These are phyloP conservation scores for Lepilemur ruficaudatus DNA, from an alignment of 2,797 vertebrate species.

Conservation along the genomic window DNA sequence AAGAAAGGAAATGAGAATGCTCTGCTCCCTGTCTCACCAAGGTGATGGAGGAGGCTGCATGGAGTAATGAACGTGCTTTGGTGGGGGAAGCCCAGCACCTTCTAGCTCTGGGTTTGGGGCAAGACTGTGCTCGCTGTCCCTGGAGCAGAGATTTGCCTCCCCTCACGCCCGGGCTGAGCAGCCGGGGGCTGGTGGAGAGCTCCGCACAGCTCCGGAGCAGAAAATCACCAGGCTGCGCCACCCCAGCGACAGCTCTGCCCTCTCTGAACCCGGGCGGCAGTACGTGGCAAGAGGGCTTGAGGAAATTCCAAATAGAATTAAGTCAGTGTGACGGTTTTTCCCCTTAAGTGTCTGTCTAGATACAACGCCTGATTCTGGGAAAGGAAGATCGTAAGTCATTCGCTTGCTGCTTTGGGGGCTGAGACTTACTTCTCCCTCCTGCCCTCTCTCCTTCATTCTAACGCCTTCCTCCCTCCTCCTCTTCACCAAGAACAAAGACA, in stretches of 20 bases:
- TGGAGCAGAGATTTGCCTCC: neutral
- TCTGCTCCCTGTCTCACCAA: neutral
- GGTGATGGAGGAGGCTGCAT: neutral
- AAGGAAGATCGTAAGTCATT: conserved; percentile 48
- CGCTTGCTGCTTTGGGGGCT: neutral
- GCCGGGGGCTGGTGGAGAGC: too few relatives aligned
- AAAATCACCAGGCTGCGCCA: neutral
- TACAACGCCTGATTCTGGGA: conserved; percentile 27
- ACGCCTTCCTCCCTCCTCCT: neutral
- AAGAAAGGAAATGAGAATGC: neutral
- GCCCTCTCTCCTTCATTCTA: neutral
- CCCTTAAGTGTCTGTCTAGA: conserved; percentile 63
- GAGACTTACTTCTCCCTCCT: neutral
- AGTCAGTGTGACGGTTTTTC: neutral
- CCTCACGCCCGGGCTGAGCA: neutral
- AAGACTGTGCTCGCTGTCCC: neutral
- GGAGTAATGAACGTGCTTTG: neutral
- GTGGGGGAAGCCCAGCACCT: too few relatives aligned
- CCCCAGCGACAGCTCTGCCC: neutral
- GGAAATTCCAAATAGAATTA: conserved; percentile 44
- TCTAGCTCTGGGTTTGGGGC: neutral
- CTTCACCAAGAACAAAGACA: neutral
- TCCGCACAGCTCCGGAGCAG: fast-evolving
- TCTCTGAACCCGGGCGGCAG: neutral
- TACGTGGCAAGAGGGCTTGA: conserved; percentile 5